Evolutionary conservation across 2,797 vertebrate species (phyloP), one percentile per base, ranked within the genome.

Genomic region (Molossus alvarezi): DNA sequence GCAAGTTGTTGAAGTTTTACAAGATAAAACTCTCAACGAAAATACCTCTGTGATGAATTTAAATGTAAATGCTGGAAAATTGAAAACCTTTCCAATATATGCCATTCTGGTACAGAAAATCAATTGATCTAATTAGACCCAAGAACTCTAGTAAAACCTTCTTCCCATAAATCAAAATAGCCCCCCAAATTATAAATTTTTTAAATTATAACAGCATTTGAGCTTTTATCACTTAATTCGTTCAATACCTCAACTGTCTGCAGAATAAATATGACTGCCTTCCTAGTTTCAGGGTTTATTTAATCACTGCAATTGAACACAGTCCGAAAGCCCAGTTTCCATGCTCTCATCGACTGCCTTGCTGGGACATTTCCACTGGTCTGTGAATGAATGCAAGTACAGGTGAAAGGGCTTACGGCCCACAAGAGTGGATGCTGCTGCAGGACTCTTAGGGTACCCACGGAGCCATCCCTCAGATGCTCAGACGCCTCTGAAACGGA

Each of bases 201-300:
- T 41, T 69, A 75, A 94, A 65, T 72, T 77, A 33, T 76, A 88
- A 77, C 6, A 51, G 10, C 0, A 87, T 27, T 87, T 90, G 27
- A 90, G 13, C 2, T 57, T 20, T 85, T 33, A 64, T 85, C 41
- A 69, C 77, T 91, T 79, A 83, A 76, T 83, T 96, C 92, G 25
- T 48, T 87, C 12, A 80, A 27, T 69, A 51, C 6, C 6, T 86
- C 23, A 53, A 11, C 73, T 67, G 17, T 13, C 69, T 84, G 18
- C 20, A 53, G 53, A 90, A 88, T 87, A 67, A 90, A 88, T 87
- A 67, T 29, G 6, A 37, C 8, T 82, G 18, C 15, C 17, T 72
- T 82, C 62, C 29, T 51, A n/a, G 60, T 73, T 91, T 33, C 25
- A 77, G 55, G 2, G 6, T 91, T 95, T 33, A 20, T 65, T 84